phyloP scores from a whole-genome alignment of 2,113 vertebrate genomes.

The Eulemur rufifrons region DNA sequence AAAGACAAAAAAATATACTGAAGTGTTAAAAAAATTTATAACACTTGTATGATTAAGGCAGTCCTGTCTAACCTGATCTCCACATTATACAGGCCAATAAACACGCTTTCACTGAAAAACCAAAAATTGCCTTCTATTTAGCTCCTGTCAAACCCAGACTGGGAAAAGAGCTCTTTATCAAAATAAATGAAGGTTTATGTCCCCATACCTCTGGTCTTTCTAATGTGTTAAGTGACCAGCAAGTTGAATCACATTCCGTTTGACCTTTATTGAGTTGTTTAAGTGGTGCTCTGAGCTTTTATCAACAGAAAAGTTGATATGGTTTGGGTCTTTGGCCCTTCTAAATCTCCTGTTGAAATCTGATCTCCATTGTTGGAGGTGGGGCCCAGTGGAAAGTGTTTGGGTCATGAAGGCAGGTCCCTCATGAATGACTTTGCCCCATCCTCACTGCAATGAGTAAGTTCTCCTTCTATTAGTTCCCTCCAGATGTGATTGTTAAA shows the following conservation, averaged over 20 bases:
- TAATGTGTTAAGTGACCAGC: neutral
- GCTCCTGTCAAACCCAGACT: neutral
- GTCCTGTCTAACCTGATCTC: neutral
- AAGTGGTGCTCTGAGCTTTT: constrained; percentile 11
- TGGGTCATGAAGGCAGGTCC: too few species aligned
- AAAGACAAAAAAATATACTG: neutral
- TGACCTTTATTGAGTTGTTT: constrained; percentile 34
- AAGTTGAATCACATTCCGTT: neutral
- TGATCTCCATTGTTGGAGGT: too few species aligned
- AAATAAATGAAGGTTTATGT: neutral
- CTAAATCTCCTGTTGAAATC: too few species aligned
- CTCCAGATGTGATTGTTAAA: too few species aligned
- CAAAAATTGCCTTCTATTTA: neutral
- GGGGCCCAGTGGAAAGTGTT: too few species aligned
- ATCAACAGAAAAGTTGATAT: constrained; percentile 18
- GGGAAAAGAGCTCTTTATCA: neutral
- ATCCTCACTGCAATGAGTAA: too few species aligned
- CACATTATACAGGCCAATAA: neutral
- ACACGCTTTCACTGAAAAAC: neutral
- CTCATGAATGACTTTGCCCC: too few species aligned
- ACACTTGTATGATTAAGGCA: neutral
- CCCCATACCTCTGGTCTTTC: neutral
- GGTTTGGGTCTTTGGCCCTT: too few species aligned
- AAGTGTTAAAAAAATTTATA: neutral
- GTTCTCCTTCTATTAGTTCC: too few species aligned